Evolutionary conservation across 1,140 invertebrate genomes (phyloP).

Genomic region (Lethocerus indicus): DNA sequence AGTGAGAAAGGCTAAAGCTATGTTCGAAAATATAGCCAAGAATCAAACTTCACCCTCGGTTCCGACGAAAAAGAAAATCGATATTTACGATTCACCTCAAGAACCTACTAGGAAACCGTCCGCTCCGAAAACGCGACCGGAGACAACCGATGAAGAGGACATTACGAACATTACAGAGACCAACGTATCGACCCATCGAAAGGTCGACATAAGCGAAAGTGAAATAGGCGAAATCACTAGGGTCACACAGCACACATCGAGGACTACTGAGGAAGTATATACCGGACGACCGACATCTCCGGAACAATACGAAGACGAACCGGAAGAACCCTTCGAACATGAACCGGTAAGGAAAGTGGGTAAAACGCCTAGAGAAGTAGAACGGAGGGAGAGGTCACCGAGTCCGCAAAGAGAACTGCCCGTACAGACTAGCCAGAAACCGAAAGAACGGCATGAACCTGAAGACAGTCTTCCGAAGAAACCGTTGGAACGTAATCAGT

Average conservation of each 20-base stretch:
- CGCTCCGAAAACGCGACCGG: neutral
- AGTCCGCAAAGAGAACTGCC: slow-evolving; percentile 7
- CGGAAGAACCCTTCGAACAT: too few species aligned
- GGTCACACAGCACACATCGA: too few species aligned
- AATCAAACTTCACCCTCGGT: slow-evolving; percentile 14
- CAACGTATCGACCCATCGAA: neutral
- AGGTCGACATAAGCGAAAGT: neutral
- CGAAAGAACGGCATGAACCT: slow-evolving; percentile 1
- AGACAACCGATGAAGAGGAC: neutral
- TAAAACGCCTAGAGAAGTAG: too few species aligned
- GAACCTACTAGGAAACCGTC: neutral
- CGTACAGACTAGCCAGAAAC: too few species aligned
- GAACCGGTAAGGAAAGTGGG: too few species aligned
- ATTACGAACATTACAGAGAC: neutral
- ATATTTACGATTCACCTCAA: slow-evolving; percentile 21
- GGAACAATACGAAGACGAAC: too few species aligned
- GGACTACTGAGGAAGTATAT: too few species aligned
- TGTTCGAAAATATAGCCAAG: slow-evolving; percentile 43
- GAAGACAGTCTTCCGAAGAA: slow-evolving; percentile 10
- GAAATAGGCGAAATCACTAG: too few species aligned
- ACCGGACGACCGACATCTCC: too few species aligned
- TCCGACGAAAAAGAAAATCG: slow-evolving; percentile 24
- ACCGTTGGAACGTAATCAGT: slow-evolving; percentile 8
- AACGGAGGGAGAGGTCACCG: neutral
- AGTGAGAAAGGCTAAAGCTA: slow-evolving; percentile 40